Conservation (phyloP, 2,113 vertebrate species). For the Phalacrocorax pelagicus region DNA sequence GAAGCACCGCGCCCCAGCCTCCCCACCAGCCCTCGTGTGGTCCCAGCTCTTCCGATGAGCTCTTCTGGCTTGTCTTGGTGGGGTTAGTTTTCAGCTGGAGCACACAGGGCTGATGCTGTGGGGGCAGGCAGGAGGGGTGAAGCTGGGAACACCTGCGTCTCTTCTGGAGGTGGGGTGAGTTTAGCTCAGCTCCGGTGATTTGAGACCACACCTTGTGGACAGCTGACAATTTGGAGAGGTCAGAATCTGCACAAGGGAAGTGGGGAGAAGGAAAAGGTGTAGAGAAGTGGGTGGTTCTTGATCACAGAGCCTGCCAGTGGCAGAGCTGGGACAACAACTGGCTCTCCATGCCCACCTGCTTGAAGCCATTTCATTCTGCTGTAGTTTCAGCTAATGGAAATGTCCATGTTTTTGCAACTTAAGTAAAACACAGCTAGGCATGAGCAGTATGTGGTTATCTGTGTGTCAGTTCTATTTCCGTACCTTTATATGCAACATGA, state of each 20-base stretch:
- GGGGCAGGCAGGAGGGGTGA: not conserved
- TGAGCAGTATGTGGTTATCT: not conserved
- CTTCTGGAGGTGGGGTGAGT: not conserved
- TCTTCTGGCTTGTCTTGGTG: fast-evolving
- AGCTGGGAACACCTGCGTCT: not conserved
- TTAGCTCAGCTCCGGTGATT: not conserved
- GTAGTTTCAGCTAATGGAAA: not conserved
- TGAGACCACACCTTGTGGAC: not conserved
- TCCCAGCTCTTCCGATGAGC: not conserved
- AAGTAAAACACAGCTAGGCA: not conserved
- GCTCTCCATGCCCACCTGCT: not conserved
- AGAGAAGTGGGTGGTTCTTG: not conserved
- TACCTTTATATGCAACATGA: not conserved
- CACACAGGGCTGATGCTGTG: not conserved
- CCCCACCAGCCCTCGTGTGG: not conserved
- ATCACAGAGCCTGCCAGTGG: not conserved
- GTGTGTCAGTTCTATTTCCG: not conserved
- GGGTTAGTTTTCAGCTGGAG: not conserved
- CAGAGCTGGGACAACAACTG: not conserved
- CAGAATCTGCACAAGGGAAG: not conserved
- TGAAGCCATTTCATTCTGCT: not conserved
- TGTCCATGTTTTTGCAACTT: not conserved
- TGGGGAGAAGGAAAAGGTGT: not conserved
- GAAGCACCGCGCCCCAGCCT: not conserved
- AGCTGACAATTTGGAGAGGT: not conserved